phyloP scores from a whole-genome alignment of 2,113 vertebrate genomes.

The Muntiacus muntjak region DNA sequence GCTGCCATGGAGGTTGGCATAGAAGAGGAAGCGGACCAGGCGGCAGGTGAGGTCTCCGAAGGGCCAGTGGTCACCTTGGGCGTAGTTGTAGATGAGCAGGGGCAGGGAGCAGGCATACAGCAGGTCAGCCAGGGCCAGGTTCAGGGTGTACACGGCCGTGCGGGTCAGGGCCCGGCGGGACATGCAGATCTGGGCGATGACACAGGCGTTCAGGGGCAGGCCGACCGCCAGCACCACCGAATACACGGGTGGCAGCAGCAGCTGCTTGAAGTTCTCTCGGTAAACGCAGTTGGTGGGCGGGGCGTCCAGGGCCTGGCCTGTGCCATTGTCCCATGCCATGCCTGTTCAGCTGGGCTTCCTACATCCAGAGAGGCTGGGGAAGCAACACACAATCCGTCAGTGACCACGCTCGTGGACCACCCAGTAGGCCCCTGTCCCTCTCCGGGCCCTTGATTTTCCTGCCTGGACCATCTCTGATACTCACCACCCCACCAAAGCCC shows the following conservation, averaged over 20 bases:
- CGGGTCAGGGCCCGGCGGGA: slow-evolving; percentile 84
- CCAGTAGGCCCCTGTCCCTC: neutral
- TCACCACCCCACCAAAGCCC: neutral
- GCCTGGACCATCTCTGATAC: neutral
- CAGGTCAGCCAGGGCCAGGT: slow-evolving; percentile 91
- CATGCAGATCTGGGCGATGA: slow-evolving; percentile 90
- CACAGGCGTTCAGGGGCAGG: slow-evolving; percentile 87
- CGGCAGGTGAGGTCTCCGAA: slow-evolving; percentile 94
- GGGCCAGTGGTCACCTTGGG: slow-evolving; percentile 94
- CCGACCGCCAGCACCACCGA: slow-evolving; percentile 87
- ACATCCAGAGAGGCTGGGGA: neutral
- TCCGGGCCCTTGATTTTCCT: neutral
- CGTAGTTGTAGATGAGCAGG: slow-evolving; percentile 96
- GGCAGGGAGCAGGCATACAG: slow-evolving; percentile 96
- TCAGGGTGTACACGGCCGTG: slow-evolving; percentile 92
- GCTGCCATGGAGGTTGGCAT: slow-evolving; percentile 94
- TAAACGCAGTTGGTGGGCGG: slow-evolving; percentile 86
- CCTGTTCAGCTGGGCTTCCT: neutral
- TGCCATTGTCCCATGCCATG: slow-evolving; percentile 56
- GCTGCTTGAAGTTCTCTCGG: slow-evolving; percentile 92
- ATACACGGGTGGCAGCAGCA: slow-evolving; percentile 91
- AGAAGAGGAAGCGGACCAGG: slow-evolving; percentile 95
- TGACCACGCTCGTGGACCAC: neutral
- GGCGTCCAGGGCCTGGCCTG: neutral
- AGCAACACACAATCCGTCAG: neutral